Evolutionary conservation across 2,113 vertebrate genomes (phyloP).

Genomic region (Chaetodon auriga): DNA sequence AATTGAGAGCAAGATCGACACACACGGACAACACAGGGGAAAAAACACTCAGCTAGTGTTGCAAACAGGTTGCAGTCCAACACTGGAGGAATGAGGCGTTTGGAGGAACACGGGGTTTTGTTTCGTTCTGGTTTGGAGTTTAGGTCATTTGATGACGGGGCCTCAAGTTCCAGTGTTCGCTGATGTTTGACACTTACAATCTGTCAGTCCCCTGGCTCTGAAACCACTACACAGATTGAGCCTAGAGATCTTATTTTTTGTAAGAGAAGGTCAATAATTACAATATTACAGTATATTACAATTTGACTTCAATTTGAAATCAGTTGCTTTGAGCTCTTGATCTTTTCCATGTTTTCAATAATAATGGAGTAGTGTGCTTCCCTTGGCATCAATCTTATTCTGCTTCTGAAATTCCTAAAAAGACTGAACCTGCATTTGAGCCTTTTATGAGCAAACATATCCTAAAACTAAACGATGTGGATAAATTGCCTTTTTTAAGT

Average conservation of each 20-base stretch:
- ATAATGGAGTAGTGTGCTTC: conserved; percentile 2
- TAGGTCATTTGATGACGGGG: background rate
- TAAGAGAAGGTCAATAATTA: background rate
- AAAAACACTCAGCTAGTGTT: background rate
- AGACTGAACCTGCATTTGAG: background rate
- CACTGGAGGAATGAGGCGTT: background rate
- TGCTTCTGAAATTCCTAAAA: background rate
- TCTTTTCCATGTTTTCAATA: background rate
- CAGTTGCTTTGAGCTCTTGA: background rate
- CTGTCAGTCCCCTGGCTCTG: background rate
- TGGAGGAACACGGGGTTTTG: background rate
- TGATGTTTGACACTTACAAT: conserved; percentile 5
- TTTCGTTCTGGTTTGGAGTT: background rate
- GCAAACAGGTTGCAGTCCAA: conserved; percentile 13
- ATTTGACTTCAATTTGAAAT: conserved; percentile 12
- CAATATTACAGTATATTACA: too few species aligned
- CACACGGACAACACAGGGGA: background rate
- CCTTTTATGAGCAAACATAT: too few species aligned
- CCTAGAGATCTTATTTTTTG: background rate
- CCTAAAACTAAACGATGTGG: background rate
- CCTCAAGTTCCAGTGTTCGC: conserved; percentile 2
- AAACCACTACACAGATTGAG: background rate
- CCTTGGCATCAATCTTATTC: conserved; percentile 12
- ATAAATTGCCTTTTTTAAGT: background rate
- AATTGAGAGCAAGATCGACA: background rate